phyloP scores from a whole-genome alignment of 2,113 vertebrate genomes.

The Arvicanthis niloticus region DNA sequence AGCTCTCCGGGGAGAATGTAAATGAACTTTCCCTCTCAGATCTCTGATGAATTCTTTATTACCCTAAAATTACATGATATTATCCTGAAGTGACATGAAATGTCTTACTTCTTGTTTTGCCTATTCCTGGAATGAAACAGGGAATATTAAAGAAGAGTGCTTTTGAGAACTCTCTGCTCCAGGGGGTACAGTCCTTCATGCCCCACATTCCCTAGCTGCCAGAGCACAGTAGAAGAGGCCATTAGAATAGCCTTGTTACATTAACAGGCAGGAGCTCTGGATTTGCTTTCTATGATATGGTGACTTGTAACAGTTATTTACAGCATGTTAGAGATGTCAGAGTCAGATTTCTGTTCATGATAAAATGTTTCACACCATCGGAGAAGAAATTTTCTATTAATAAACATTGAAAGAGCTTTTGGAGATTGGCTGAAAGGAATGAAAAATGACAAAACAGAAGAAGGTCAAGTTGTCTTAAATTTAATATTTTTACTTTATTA shows the following conservation, averaged over 20 bases:
- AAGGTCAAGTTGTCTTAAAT: neutral
- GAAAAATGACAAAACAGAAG: neutral
- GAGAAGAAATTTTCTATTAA: conserved; percentile 56
- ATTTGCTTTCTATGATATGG: conserved; percentile 80
- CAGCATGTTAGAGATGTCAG: conserved; percentile 76
- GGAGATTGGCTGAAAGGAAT: neutral
- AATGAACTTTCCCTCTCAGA: conserved; percentile 88
- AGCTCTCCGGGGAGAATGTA: conserved; percentile 87
- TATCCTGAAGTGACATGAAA: conserved; percentile 90
- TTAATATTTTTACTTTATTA: neutral
- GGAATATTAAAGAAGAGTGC: conserved; percentile 88
- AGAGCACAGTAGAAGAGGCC: conserved; percentile 75
- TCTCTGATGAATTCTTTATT: conserved; percentile 90
- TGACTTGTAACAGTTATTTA: conserved; percentile 85
- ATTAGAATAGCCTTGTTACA: conserved; percentile 77
- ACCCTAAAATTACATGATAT: conserved; percentile 89
- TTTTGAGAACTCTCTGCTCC: conserved; percentile 86
- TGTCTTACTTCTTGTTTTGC: conserved; percentile 87
- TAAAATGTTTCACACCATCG: conserved; percentile 64
- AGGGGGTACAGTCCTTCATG: conserved; percentile 79
- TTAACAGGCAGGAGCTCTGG: conserved; percentile 76
- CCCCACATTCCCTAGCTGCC: conserved; percentile 82
- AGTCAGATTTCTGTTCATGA: conserved; percentile 79
- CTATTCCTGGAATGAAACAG: conserved; percentile 87
- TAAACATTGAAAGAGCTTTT: conserved; percentile 21